Evolutionary conservation across 2,888 invertebrate genomes (phyloP), one percentile per base, ranked within the genome.

Genomic region (Machimus rusticus): DNA sequence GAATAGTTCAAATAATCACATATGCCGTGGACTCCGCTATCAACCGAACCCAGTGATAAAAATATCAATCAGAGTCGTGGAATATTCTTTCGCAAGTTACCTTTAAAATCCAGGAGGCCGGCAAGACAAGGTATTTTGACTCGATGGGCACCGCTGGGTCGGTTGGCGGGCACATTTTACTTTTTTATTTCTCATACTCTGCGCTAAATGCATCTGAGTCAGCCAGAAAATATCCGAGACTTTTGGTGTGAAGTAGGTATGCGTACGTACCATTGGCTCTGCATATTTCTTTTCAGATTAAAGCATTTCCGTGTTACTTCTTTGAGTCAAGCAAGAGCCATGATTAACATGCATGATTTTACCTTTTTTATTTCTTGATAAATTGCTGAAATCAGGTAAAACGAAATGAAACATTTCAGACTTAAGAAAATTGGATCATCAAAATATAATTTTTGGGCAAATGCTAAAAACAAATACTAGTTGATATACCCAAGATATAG

Each of bases 1-100:
- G n/a, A 78, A 39, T 46, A 76, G 39, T 78, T n/a, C n/a, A n/a
- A n/a, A n/a, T n/a, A n/a, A n/a, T 78, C 78, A 79, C 31, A 79
- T 79, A 51, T 28, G 28, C 51, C 16, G n/a, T 51, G 79, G 31
- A 51, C 51, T 19, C 55, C 31, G 28, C 16, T 34, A 51, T 79
- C 79, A 79, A 23, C 23, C 57, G 57, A 28, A 23, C 43, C 51
- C 9, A 55, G 66, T 79, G 51, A 79, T 55, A 79, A 79, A 79
- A 79, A 79, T 79, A 79, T 79, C 79, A 51, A 66, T 66, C 28
- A 66, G 66, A 23, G 12, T 12, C 1, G 66, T 28, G 66, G 66
- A 66, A 66, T 66, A 66, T 28, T 19, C 23, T 66, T 66, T 28
- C 14, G 66, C 66, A 66, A 66, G 66, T 23, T 12, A 66, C 23